Conservation (phyloP, 1,140 invertebrate genomes). For the Subanguina moxae region DNA sequence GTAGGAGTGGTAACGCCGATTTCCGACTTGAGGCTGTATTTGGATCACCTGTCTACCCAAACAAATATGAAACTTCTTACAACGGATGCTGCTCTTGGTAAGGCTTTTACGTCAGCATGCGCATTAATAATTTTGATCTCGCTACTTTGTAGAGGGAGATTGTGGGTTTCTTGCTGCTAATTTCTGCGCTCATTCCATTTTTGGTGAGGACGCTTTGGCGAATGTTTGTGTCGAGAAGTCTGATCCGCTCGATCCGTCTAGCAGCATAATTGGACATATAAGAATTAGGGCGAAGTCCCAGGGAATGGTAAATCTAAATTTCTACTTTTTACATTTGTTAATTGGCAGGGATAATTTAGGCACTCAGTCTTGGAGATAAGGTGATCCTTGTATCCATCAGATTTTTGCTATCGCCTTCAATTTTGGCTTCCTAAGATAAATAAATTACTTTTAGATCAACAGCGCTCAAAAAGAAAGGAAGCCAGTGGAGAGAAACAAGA, state of each 20-base stretch:
- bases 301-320: constrained; percentile 64
- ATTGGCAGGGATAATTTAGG: no score
- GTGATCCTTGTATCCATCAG: constrained; percentile 10
- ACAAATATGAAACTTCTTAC: constrained; percentile 99
- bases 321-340: no score
- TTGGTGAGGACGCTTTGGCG: constrained; percentile 95
- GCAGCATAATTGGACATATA: constrained; percentile 85
- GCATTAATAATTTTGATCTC: background rate
- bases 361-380: constrained; percentile 48
- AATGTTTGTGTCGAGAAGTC: constrained; percentile 93
- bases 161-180: constrained; percentile 99
- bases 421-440: background rate
- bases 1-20: constrained; percentile 91
- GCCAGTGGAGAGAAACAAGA: constrained; percentile 16
- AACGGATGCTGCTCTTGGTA: constrained; percentile 65
- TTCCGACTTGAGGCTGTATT: constrained; percentile 84
- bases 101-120: constrained; percentile 11
- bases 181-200: constrained; percentile 96
- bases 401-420: background rate
- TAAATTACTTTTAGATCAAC: constrained; percentile 31
- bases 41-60: constrained; percentile 82
- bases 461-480: constrained; percentile 25
- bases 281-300: constrained; percentile 95
- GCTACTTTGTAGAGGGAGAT: constrained; percentile 67
- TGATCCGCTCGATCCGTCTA: constrained; percentile 75